These are phyloP conservation scores for Carposina sasakii DNA, from an alignment of 1,140 invertebrate species.

Conservation along the genomic window DNA sequence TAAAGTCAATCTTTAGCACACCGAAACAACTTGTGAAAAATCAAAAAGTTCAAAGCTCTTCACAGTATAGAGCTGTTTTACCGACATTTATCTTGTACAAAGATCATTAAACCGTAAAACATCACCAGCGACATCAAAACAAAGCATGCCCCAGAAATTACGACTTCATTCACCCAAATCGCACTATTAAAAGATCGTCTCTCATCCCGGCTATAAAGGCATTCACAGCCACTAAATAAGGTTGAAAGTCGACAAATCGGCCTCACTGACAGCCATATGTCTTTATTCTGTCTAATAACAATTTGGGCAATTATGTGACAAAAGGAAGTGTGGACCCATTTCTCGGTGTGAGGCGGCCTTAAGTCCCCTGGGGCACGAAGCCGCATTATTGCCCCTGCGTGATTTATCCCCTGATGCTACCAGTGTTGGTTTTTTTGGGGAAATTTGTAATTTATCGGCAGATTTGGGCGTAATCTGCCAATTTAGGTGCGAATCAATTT, in stretches of 20 bases:
- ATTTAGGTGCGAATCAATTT: too few relatives aligned
- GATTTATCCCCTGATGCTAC: slow-evolving; percentile 49
- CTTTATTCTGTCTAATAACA: slow-evolving; percentile 69
- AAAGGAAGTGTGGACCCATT: slow-evolving; percentile 59
- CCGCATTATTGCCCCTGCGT: slow-evolving; percentile 60
- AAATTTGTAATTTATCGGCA: neutral
- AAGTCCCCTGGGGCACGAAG: slow-evolving; percentile 28
- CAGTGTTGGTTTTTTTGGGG: slow-evolving; percentile 25
- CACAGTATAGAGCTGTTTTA: too few relatives aligned
- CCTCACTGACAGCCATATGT: slow-evolving; percentile 55
- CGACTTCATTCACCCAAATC: slow-evolving; percentile 37
- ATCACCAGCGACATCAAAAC: too few relatives aligned
- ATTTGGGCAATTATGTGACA: slow-evolving; percentile 68
- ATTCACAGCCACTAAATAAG: slow-evolving; percentile 33
- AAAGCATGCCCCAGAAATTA: slow-evolving; percentile 25
- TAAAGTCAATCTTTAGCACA: too few relatives aligned
- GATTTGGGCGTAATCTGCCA: too few relatives aligned
- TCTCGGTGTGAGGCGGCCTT: slow-evolving; percentile 12
- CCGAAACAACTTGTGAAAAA: too few relatives aligned
- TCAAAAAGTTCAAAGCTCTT: too few relatives aligned
- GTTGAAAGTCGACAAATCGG: slow-evolving; percentile 18
- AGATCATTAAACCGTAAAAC: too few relatives aligned
- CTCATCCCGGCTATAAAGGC: slow-evolving; percentile 52
- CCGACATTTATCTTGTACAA: too few relatives aligned
- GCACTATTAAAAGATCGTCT: slow-evolving; percentile 60